phyloP scores from a whole-genome alignment of 2,113 vertebrate genomes.

The Gadus chalcogrammus region DNA sequence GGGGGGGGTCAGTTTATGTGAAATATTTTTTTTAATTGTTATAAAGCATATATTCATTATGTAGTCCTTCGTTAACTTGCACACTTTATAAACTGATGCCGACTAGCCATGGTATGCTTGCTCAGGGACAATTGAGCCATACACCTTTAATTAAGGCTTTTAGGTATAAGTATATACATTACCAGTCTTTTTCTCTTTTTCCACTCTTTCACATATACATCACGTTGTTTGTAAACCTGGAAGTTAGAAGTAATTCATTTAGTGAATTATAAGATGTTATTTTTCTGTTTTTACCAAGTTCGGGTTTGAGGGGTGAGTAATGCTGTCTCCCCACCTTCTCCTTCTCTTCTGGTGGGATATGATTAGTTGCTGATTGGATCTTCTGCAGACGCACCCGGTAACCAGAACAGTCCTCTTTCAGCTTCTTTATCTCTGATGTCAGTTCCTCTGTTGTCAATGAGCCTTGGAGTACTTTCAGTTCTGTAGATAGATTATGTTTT shows the following conservation, averaged over 20 bases:
- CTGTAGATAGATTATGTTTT: conserved; percentile 55
- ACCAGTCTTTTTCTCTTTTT: conserved; percentile 91
- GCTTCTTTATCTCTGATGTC: conserved; percentile 71
- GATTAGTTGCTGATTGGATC: conserved; percentile 82
- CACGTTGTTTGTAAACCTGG: conserved; percentile 83
- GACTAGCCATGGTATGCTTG: neutral
- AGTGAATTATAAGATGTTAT: neutral
- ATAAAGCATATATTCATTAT: no score
- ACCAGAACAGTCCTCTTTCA: conserved; percentile 77
- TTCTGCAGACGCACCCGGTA: conserved; percentile 77
- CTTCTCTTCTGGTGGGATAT: conserved; percentile 86
- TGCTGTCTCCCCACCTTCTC: conserved; percentile 74
- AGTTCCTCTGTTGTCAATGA: conserved; percentile 86
- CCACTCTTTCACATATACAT: conserved; percentile 89
- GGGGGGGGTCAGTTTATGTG: neutral
- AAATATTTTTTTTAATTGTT: neutral
- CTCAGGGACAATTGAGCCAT: neutral
- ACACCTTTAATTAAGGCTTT: neutral
- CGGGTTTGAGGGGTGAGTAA: neutral
- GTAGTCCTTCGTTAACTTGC: no score
- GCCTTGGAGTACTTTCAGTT: conserved; percentile 85
- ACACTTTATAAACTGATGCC: no score
- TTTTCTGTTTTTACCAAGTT: neutral
- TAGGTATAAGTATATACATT: conserved; percentile 30
- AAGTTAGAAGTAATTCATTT: neutral